phyloP scores from a whole-genome alignment of 2,797 vertebrate genomes.

The Myoxocephalus aenaeus region DNA sequence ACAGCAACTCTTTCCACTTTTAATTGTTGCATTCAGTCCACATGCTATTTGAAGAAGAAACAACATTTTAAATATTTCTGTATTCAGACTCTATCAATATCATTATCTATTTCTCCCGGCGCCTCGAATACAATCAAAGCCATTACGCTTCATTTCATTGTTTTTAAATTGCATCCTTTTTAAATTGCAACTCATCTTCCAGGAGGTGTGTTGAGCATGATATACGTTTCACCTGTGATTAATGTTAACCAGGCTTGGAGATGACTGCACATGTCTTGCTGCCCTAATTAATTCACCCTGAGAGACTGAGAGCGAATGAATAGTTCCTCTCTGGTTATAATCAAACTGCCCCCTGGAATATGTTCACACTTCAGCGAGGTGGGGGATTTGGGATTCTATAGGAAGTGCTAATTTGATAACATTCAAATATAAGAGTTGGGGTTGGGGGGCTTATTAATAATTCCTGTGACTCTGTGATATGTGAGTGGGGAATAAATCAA shows the following conservation, averaged over 20 bases:
- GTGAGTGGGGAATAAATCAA: slow-evolving; percentile 16
- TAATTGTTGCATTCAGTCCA: neutral
- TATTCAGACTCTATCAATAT: neutral
- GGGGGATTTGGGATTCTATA: slow-evolving; percentile 70
- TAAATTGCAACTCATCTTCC: slow-evolving; percentile 41
- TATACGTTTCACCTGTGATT: slow-evolving; percentile 60
- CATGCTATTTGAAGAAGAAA: neutral
- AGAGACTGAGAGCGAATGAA: slow-evolving; percentile 71
- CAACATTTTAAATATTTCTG: neutral
- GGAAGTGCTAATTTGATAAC: slow-evolving; percentile 84
- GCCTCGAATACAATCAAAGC: slow-evolving; percentile 16
- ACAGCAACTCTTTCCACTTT: slow-evolving; percentile 2
- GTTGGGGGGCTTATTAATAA: slow-evolving; percentile 62
- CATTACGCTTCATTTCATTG: slow-evolving; percentile 37
- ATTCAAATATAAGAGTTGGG: slow-evolving; percentile 58
- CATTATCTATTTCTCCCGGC: neutral
- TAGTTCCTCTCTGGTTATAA: slow-evolving; percentile 68
- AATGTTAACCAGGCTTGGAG: slow-evolving; percentile 47
- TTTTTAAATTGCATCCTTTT: slow-evolving; percentile 28
- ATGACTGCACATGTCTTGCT: slow-evolving; percentile 46
- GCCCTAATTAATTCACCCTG: slow-evolving; percentile 78
- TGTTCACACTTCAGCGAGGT: slow-evolving; percentile 81
- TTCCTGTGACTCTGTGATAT: slow-evolving; percentile 61
- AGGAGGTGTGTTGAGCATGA: slow-evolving; percentile 48
- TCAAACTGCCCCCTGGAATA: slow-evolving; percentile 80